Percentiles rank a stretch among this genome's conserved stretches.
Evolutionary conservation across 2,797 vertebrate genomes (phyloP).

Genomic region (Smutsia temminckii): DNA sequence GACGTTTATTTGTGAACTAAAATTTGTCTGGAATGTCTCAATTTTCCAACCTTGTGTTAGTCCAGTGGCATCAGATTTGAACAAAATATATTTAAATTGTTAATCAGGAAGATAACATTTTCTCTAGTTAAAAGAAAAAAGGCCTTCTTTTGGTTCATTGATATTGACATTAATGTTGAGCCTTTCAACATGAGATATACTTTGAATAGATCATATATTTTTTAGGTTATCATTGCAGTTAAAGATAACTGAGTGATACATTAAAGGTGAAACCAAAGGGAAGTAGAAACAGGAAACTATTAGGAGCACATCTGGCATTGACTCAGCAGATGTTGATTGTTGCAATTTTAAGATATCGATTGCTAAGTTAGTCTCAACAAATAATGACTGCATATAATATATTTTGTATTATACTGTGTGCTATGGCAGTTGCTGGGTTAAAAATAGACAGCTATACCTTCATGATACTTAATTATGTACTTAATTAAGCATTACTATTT

Average conservation of each 20-base stretch:
- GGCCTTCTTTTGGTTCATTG: neutral
- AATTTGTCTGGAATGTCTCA: neutral
- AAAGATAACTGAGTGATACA: neutral
- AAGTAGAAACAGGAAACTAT: conserved; percentile 1
- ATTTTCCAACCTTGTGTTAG: neutral
- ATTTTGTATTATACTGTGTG: neutral
- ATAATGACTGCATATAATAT: neutral
- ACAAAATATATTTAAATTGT: neutral
- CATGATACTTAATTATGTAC: neutral
- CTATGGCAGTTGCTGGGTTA: neutral
- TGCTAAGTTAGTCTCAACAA: neutral
- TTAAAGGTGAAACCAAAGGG: neutral
- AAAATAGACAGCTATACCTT: neutral
- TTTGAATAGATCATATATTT: neutral
- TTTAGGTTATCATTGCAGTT: neutral
- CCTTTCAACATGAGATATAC: neutral
- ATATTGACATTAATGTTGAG: neutral
- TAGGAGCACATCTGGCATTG: neutral
- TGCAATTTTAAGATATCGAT: neutral
- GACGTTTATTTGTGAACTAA: neutral
- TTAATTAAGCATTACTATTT: neutral
- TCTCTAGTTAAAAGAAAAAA: neutral
- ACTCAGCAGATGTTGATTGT: neutral
- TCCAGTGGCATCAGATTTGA: neutral
- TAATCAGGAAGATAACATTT: neutral